phyloP scores from a whole-genome alignment of 2,888 invertebrate species.

The Acrobasis suavella region DNA sequence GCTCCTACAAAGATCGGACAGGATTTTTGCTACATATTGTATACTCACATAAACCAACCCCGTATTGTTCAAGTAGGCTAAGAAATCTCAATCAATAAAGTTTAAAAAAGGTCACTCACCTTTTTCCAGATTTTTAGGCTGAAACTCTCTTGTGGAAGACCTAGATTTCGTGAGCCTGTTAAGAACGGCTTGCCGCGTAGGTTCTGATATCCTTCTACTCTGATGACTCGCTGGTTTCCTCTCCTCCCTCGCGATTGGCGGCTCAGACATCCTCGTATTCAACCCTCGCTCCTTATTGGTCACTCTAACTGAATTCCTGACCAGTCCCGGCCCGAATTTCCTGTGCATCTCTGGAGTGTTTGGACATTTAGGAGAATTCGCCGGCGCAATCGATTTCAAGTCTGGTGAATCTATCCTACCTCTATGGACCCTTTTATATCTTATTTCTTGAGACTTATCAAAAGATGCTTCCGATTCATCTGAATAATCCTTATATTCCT shows the following conservation, averaged over 20 bases:
- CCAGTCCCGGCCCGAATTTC: constrained; percentile 80
- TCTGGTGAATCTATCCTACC: constrained; percentile 84
- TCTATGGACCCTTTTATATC: constrained; percentile 88
- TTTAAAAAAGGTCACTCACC: constrained; percentile 46
- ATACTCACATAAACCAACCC: no score
- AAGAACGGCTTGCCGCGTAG: constrained; percentile 64
- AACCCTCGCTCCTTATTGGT: constrained; percentile 73
- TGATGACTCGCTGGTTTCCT: constrained; percentile 68
- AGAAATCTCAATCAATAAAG: background rate
- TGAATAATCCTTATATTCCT: constrained; percentile 64
- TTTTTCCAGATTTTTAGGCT: constrained; percentile 69
- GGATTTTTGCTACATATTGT: no score
- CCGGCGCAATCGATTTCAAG: constrained; percentile 69
- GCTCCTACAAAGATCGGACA: no score
- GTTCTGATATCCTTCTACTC: constrained; percentile 69
- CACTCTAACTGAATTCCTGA: constrained; percentile 67
- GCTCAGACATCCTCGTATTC: constrained; percentile 84
- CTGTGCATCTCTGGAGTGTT: constrained; percentile 84
- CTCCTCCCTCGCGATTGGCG: constrained; percentile 66
- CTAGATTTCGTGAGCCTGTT: constrained; percentile 75
- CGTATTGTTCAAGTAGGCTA: no score
- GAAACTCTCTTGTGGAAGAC: constrained; percentile 74
- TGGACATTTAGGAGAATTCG: constrained; percentile 80
- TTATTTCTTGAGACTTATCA: constrained; percentile 66
- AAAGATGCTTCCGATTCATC: constrained; percentile 74